Base-by-base conservation (phyloP, 2,797 vertebrate species). In the Rhabdophis nuchalis region DNA sequence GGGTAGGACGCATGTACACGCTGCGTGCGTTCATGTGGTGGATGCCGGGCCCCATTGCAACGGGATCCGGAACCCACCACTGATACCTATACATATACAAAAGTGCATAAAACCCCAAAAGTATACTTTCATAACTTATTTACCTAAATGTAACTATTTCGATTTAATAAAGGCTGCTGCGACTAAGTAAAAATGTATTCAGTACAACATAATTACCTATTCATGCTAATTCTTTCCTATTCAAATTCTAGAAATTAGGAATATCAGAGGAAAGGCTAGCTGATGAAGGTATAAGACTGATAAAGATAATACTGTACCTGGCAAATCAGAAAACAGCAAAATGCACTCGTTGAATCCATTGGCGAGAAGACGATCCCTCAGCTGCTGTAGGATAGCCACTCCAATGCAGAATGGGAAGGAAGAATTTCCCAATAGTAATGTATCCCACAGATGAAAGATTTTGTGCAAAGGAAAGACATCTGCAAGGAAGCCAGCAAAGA, bases 341-440 rank as follows among this genome's bases (percentile, higher is more conserved):
- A 99, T 99, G 96, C 99, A 99, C 95, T 99, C 99, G 86, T 99
- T 99, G 97, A 99, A 99, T 95, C 99, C 99, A 88, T 99, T 99
- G 82, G 99, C 98, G 97, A 99, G 95, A 94, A 99, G 98, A 27
- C 99, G 98, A 95, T 99, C 99, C 57, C 99, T 97, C 56, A 99
- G 98, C 93, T 99, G 99, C 93, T 99, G 99, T 93, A 99, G 96
- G 95, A 99, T 99, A 93, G 99, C 99, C 91, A 99, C 99, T n/a
- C 99, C 99, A 72, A 99, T 99, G 91, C 99, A 99, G 96, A 99
- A 99, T 0, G 99, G 99, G 93, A 99, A 99, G 8, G 99, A 99
- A 50, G 99, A 99, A 97, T 99, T 99, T 16, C 99, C 99, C 96
- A 99, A 98, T 9, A 99, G 97, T 85, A 99, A 97, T 0, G 99